Evolutionary conservation across 2,888 invertebrate species (phyloP), one percentile per base, ranked within the genome.

Genomic region (Odontocerum albicorne): DNA sequence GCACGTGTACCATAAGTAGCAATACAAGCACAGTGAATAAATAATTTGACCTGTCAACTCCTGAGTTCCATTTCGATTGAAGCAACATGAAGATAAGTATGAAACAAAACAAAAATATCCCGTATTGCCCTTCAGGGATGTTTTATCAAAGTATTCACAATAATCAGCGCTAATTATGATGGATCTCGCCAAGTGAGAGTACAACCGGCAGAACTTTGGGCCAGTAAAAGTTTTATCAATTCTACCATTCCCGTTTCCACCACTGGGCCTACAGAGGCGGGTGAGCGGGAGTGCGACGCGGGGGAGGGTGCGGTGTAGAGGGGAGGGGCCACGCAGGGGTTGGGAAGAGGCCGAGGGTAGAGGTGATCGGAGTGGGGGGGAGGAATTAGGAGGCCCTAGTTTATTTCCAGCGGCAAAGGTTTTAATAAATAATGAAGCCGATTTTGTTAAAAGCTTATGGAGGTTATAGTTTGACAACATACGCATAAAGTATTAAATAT

Each of bases 291-390:
- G 13, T 21, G 33, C 17, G 10, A 13, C 17, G n/a, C n/a, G n/a
- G 44, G 21, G 27, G 19, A 19, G 35, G 19, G 35, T n/a, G 8
- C 20, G 31, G 39, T 8, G 21, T 27, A 10, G 3, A n/a, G 22
- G 39, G 43, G 43, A 22, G 27, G 6, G 31, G 6, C 7, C 3
- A n/a, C n/a, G n/a, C 13, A 42, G 44, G 33, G 44, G 51, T 36
- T 44, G 44, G 21, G 16, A 3, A n/a, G n/a, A n/a, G n/a, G n/a
- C n/a, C n/a, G n/a, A n/a, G 16, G 39, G 20, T 32, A 27, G 45
- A 35, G 76, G 77, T 75, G 38, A 74, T 67, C 67, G 54, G 52
- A 47, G 55, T 50, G 39, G 53, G 58, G 43, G 69, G 66, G 65
- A 66, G 39, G 46, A 38, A 67, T 59, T 64, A 42, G 69, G 66